Percentiles rank a stretch among this genome's conserved stretches.
These are phyloP conservation scores for Noctua janthina DNA, from an alignment of 2,888 invertebrate species.

Conservation along the genomic window DNA sequence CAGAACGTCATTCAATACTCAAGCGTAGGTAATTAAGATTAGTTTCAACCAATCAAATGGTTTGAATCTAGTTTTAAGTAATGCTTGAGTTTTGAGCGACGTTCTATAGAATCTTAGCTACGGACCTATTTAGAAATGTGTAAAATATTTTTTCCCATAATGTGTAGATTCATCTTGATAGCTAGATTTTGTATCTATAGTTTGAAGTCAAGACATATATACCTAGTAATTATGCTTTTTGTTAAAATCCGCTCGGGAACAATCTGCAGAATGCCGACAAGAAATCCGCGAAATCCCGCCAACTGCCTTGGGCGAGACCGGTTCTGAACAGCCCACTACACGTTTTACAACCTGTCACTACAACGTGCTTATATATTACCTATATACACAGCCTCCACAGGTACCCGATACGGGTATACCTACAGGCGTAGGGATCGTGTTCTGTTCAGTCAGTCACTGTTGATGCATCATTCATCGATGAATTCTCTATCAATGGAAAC, in stretches of 20 bases:
- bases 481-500: conserved; percentile 5
- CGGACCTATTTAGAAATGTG: neutral
- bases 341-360: conserved; percentile 36
- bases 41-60: neutral
- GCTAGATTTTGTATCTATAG: neutral
- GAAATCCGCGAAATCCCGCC: conserved; percentile 4
- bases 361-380: neutral
- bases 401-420: conserved; percentile 1
- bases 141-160: neutral
- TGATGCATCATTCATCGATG: conserved; percentile 10
- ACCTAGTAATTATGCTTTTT: neutral
- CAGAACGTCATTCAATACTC: neutral
- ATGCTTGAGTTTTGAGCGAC: neutral
- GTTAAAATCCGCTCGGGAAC: neutral
- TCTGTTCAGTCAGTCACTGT: neutral
- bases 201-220: neutral
- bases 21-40: neutral
- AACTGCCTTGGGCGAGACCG: conserved; percentile 15
- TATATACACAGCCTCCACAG: neutral
- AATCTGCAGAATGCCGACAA: neutral
- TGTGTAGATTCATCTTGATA: neutral
- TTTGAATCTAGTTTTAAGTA: neutral
- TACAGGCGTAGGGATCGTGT: neutral
- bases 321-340: conserved; percentile 4
- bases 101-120: neutral